Percentiles rank a stretch among this genome's conserved stretches.
Conservation (phyloP, 2,797 vertebrate genomes). For the Botia almorhae region DNA sequence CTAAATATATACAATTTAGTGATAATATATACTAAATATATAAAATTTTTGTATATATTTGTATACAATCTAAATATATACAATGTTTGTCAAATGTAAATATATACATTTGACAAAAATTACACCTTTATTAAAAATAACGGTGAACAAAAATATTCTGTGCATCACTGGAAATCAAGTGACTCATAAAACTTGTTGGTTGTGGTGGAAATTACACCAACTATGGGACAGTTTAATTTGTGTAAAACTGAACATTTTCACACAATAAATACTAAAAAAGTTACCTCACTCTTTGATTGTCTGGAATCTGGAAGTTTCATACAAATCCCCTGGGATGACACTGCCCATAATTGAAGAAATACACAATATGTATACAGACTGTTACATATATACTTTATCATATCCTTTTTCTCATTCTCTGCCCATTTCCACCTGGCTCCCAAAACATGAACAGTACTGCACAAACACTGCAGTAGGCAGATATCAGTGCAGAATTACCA, state of each 20-base stretch:
- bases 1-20: constrained; percentile 16
- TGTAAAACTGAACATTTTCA: neutral
- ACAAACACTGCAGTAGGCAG: constrained; percentile 44
- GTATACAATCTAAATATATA: no score
- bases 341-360: constrained; percentile 2
- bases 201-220: neutral
- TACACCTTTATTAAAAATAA: neutral
- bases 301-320: neutral
- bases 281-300: no score
- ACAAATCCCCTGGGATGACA: neutral
- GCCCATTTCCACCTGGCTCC: constrained; percentile 40
- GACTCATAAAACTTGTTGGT: no score
- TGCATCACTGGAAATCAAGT: no score
- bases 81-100: neutral
- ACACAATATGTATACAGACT: constrained; percentile 52
- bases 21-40: no score
- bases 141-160: no score
- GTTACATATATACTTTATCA: constrained; percentile 53
- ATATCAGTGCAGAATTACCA: constrained; percentile 48
- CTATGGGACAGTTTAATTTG: no score
- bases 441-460: constrained; percentile 53
- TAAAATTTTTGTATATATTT: no score
- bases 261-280: neutral
- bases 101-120: neutral
- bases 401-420: constrained; percentile 32